These are phyloP conservation scores for Erannis defoliaria DNA, from an alignment of 2,888 invertebrate species.

Conservation along the genomic window DNA sequence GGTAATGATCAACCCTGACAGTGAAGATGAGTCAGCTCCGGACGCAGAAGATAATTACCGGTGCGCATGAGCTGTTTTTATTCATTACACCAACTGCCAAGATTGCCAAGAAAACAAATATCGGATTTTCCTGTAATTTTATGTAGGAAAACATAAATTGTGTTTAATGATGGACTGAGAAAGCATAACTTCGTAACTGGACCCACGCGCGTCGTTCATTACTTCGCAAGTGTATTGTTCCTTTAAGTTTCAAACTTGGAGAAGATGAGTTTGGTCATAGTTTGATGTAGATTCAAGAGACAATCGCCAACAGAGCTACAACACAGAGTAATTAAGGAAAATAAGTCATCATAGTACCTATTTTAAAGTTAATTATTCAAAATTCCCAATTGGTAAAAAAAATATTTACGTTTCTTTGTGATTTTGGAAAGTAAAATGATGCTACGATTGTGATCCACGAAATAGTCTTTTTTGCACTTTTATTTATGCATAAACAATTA, in stretches of 20 bases:
- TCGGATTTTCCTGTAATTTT: slow-evolving; percentile 12
- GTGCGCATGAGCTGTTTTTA: slow-evolving; percentile 15
- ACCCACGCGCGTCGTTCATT: background rate
- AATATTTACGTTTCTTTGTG: no score
- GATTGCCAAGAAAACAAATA: slow-evolving; percentile 17
- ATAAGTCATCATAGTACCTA: background rate
- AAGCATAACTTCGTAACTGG: background rate
- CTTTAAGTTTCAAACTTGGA: background rate
- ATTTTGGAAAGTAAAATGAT: no score
- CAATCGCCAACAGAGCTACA: background rate
- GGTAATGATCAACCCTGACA: slow-evolving; percentile 34
- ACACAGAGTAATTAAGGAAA: background rate
- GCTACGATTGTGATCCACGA: no score
- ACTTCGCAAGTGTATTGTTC: background rate
- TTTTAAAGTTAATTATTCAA: no score
- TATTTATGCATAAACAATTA: no score
- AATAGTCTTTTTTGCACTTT: no score
- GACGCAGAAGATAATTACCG: slow-evolving; percentile 40
- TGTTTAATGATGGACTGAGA: background rate
- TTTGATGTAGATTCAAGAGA: background rate
- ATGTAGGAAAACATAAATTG: slow-evolving; percentile 14
- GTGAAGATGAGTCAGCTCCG: slow-evolving; percentile 33
- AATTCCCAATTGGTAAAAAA: no score
- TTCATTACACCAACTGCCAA: slow-evolving; percentile 20
- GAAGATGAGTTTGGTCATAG: background rate